These are phyloP conservation scores for Drosophila nr. perissopoda DNA, from an alignment of 2,888 invertebrate genomes.

Conservation along the genomic window DNA sequence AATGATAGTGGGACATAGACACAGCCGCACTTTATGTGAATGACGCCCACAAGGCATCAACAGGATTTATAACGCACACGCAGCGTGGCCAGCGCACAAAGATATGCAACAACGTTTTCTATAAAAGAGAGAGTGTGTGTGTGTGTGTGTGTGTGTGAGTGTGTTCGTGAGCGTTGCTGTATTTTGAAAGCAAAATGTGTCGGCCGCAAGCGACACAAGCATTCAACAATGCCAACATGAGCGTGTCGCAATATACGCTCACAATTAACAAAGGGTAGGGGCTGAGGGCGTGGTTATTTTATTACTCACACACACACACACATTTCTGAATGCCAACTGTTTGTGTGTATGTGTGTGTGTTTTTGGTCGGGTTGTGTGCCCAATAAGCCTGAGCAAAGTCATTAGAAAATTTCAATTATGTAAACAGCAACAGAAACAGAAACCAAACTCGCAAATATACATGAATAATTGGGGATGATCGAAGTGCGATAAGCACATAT, in stretches of 20 bases:
- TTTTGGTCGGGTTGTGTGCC: constrained; percentile 47
- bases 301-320: constrained; percentile 28
- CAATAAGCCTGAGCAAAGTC: constrained; percentile 70
- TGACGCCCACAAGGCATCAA: constrained; percentile 73
- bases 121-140: background rate
- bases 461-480: constrained; percentile 27
- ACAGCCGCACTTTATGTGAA: constrained; percentile 75
- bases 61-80: constrained; percentile 66
- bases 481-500: background rate
- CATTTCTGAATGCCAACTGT: constrained; percentile 12
- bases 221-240: constrained; percentile 53
- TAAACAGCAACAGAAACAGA: constrained; percentile 48
- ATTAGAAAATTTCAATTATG: constrained; percentile 77
- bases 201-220: constrained; percentile 50
- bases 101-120: constrained; percentile 54
- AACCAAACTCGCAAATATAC: constrained; percentile 21
- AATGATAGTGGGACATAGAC: constrained; percentile 62
- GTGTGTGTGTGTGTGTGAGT: background rate
- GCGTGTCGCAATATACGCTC: constrained; percentile 30
- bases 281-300: constrained; percentile 18
- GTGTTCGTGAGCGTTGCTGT: constrained; percentile 25
- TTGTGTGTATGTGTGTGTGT: constrained; percentile 11
- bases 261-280: constrained; percentile 5
- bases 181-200: constrained; percentile 63
- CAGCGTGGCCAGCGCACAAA: constrained; percentile 49